Base-by-base conservation (phyloP, 2,113 vertebrate species). In the Plecotus auritus region DNA sequence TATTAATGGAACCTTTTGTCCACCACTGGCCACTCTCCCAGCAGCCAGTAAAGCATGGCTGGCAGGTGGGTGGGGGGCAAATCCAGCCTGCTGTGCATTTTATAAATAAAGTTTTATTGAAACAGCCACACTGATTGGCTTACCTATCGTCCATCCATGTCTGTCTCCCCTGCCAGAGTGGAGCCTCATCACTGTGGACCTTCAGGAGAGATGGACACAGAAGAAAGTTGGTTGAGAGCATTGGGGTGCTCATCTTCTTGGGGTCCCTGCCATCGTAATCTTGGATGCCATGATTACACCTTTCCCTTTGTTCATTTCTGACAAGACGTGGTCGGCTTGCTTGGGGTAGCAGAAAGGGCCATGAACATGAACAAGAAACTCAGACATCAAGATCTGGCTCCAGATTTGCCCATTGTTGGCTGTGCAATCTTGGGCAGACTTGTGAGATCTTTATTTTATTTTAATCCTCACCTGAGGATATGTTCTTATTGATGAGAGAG, bases 121-220 rank as follows among this genome's bases (percentile, higher is more conserved):
- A 30, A 89, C 17, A 32, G 22, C 20, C 5, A 40, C 7, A 40
- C 2, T 2, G 59, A 89, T 32, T 20, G 4, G 3, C 51, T 45
- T 12, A 35, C 4, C 0, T 3, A 3, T 16, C 7, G 1, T 17
- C 37, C n/a, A 32, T 30, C 47, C 26, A 11, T 18, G 2, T 7
- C 32, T 69, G 7, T 28, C 37, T 51, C n/a, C 11, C 30, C 49
- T 51, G 61, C 40, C 26, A 12, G 67, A 12, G 0, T 10, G 28
- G 40, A n/a, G n/a, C 5, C 9, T 23, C 18, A 28, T 80, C 42
- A 8, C 64, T 2, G 23, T 12, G 22, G 67, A 5, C 56, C 77
- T 49, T 32, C 42, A 9, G 0, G 3, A 59, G 78, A 54, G 32
- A 30, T 1, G 30, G 49, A 18, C 51, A 4, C 12, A 0, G 2